Conservation (phyloP, 2,888 invertebrate genomes). For the Callimorpha dominula region DNA sequence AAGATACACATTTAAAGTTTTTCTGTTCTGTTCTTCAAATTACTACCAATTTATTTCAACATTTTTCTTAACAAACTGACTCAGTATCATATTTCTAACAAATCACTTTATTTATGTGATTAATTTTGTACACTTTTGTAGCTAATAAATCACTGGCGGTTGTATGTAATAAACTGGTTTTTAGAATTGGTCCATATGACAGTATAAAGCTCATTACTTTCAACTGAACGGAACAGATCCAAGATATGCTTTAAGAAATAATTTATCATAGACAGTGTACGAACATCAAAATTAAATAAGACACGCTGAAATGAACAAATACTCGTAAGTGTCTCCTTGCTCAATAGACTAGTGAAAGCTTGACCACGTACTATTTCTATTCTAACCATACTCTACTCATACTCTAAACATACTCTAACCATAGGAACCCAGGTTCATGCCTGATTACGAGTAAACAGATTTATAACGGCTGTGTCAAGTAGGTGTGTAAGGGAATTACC, state of each 20-base stretch:
- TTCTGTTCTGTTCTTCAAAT: not conserved
- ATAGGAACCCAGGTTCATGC: not conserved
- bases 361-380: too few species aligned
- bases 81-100: conserved; percentile 34
- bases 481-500: not conserved
- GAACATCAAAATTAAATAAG: not conserved
- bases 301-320: not conserved
- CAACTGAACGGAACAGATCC: not conserved
- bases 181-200: conserved; percentile 8
- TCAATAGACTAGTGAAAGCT: too few species aligned
- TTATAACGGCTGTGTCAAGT: not conserved
- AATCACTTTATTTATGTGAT: conserved; percentile 35
- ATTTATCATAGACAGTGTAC: not conserved
- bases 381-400: too few species aligned
- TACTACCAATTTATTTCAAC: conserved; percentile 1
- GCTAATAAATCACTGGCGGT: conserved; percentile 30
- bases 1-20: not conserved
- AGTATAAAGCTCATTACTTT: conserved; percentile 6
- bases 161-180: conserved; percentile 22
- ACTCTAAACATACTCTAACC: too few species aligned
- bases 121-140: conserved; percentile 30
- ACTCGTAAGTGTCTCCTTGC: too few species aligned
- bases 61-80: conserved; percentile 6
- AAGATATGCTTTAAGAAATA: not conserved
- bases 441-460: too few species aligned